phyloP scores from a whole-genome alignment of 2,888 invertebrate genomes.

The Cephus spinipes region DNA sequence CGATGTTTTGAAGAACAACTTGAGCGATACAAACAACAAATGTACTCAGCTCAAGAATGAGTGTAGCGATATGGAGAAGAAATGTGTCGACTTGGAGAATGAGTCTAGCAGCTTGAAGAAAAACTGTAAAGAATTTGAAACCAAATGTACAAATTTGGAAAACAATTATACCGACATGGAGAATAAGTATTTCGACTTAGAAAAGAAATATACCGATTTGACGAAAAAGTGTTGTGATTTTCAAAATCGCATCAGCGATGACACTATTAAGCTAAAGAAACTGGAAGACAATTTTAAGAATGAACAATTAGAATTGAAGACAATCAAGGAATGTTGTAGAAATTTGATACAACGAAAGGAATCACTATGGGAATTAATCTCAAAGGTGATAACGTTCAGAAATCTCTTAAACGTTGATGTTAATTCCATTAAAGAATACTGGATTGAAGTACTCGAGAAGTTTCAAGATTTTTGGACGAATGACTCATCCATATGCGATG shows the following conservation, averaged over 20 bases:
- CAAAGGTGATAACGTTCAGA: slow-evolving; percentile 18
- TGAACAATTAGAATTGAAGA: slow-evolving; percentile 26
- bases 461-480: slow-evolving; percentile 24
- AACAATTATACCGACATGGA: neutral
- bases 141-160: slow-evolving; percentile 5
- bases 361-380: slow-evolving; percentile 19
- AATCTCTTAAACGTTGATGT: slow-evolving; percentile 25
- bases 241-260: slow-evolving; percentile 25
- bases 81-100: too few relatives aligned
- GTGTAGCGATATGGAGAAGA: neutral
- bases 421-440: slow-evolving; percentile 26
- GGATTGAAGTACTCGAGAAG: slow-evolving; percentile 29
- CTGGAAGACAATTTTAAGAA: slow-evolving; percentile 28
- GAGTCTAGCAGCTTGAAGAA: slow-evolving; percentile 18
- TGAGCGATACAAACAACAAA: neutral
- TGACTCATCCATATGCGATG: slow-evolving; percentile 37
- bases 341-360: slow-evolving; percentile 29
- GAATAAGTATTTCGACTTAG: slow-evolving; percentile 12
- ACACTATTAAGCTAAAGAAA: slow-evolving; percentile 27
- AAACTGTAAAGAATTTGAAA: slow-evolving; percentile 29
- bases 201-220: slow-evolving; percentile 21
- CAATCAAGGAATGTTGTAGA: slow-evolving; percentile 19
- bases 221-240: slow-evolving; percentile 18
- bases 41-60: neutral
- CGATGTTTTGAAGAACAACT: neutral